A percentile compares a stretch with the other conserved stretches of the same genome.
These are phyloP conservation scores for Bombus sylvicola DNA, from an alignment of 1,140 invertebrate species.

Conservation along the genomic window DNA sequence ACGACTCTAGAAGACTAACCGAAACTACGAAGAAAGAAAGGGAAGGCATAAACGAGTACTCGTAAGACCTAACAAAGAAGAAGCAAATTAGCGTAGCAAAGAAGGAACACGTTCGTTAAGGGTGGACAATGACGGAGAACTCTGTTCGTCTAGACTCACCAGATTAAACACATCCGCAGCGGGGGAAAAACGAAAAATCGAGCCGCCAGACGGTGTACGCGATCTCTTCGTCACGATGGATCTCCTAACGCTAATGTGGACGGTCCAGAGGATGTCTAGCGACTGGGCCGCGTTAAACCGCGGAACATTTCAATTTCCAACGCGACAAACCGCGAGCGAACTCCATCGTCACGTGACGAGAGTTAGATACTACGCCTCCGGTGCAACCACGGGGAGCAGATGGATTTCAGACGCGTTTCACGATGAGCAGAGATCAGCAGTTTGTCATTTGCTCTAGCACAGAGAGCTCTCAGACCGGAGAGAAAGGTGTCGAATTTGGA, in stretches of 20 bases:
- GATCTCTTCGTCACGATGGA: constrained; percentile 26
- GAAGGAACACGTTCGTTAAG: not conserved
- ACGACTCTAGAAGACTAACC: not conserved
- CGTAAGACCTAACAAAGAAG: not conserved
- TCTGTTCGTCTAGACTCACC: constrained; percentile 56
- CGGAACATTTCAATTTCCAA: constrained; percentile 67
- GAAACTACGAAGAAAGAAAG: not conserved
- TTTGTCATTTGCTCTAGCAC: not conserved
- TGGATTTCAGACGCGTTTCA: not conserved
- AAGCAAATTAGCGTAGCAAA: not conserved
- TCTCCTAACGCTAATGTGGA: constrained; percentile 53
- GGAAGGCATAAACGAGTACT: not conserved
- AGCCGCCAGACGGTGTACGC: constrained; percentile 34
- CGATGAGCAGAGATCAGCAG: not conserved
- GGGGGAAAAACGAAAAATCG: constrained; percentile 30
- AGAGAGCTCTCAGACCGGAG: not conserved
- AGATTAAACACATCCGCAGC: constrained; percentile 60
- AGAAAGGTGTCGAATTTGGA: not conserved
- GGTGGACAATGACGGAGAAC: not conserved
- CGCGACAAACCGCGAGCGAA: constrained; percentile 54
- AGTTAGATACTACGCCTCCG: constrained; percentile 32
- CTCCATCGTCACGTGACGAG: constrained; percentile 64
- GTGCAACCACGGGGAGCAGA: not conserved
- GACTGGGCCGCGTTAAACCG: constrained; percentile 61
- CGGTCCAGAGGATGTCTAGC: constrained; percentile 65